Evolutionary conservation across 2,797 vertebrate genomes (phyloP).

Genomic region (Ptychadena robeensis): DNA sequence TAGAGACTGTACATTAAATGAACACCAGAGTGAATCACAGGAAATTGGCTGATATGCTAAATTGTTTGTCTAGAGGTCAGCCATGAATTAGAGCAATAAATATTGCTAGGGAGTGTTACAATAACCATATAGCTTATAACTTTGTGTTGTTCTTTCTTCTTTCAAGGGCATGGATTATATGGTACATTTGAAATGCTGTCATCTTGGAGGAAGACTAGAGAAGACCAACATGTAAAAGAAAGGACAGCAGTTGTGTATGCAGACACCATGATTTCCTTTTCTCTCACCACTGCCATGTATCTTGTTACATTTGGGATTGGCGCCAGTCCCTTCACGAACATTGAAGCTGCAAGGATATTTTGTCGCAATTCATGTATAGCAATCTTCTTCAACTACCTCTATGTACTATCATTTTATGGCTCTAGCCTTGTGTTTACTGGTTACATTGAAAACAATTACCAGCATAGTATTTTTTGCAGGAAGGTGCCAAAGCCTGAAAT

Average conservation of each 20-base stretch:
- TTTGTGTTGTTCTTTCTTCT: conserved; percentile 31
- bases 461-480: conserved; percentile 96
- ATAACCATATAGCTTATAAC: conserved; percentile 42
- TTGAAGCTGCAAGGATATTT: conserved; percentile 97
- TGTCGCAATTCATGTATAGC: conserved; percentile 93
- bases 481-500: conserved; percentile 91
- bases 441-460: conserved; percentile 97
- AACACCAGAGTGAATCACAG: background rate
- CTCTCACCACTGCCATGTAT: conserved; percentile 95
- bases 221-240: conserved; percentile 98
- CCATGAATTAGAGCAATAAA: conserved; percentile 8
- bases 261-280: conserved; percentile 96
- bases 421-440: conserved; percentile 98
- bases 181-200: conserved; percentile 98
- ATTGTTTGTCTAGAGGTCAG: conserved; percentile 13
- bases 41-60: conserved; percentile 1
- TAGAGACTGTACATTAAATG: background rate
- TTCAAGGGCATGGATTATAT: conserved; percentile 90
- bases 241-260: conserved; percentile 94
- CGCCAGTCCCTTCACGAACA: conserved; percentile 99
- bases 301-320: conserved; percentile 96
- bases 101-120: conserved; percentile 3
- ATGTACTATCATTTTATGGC: conserved; percentile 96
- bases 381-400: conserved; percentile 95
- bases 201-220: conserved; percentile 94